A percentile compares a stretch with the other conserved stretches of the same genome.
These are phyloP conservation scores for Ophioderma brevispina DNA, from an alignment of 35 echinoderm and acorn worm species.

Conservation along the genomic window DNA sequence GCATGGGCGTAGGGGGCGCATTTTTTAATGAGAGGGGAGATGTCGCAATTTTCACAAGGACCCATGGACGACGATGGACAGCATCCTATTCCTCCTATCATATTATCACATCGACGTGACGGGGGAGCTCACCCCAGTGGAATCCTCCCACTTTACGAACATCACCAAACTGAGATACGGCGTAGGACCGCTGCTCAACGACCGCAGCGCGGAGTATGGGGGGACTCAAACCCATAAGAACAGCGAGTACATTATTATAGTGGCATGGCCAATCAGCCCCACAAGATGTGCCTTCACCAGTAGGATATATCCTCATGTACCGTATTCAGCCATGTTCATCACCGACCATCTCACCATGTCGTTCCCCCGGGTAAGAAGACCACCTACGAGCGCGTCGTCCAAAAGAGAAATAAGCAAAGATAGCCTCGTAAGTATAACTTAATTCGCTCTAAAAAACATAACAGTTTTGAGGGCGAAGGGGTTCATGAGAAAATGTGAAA, in stretches of 20 bases:
- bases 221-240: conserved; percentile 13
- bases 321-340: conserved; percentile 94
- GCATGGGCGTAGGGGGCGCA: conserved; percentile 11
- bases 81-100: conserved; percentile 39
- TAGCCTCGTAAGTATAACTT: conserved; percentile 7
- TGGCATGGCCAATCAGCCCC: conserved; percentile 34
- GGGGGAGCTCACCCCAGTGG: conserved; percentile 17
- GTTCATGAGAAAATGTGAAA: no score
- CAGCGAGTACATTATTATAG: not conserved
- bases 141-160: conserved; percentile 40
- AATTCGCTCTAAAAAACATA: no score
- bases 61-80: not conserved
- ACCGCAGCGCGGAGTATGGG: conserved; percentile 5
- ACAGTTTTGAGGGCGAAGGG: no score
- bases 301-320: conserved; percentile 86
- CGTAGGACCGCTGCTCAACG: not conserved
- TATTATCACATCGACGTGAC: not conserved
- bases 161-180: not conserved
- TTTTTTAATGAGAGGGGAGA: conserved; percentile 23
- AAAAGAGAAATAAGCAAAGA: conserved; percentile 69
- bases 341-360: conserved; percentile 70
- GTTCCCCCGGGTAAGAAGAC: conserved; percentile 75
- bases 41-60: not conserved
- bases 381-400: conserved; percentile 82
- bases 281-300: conserved; percentile 70